phyloP scores from a whole-genome alignment of 2,113 vertebrate species.

The Gobius niger region DNA sequence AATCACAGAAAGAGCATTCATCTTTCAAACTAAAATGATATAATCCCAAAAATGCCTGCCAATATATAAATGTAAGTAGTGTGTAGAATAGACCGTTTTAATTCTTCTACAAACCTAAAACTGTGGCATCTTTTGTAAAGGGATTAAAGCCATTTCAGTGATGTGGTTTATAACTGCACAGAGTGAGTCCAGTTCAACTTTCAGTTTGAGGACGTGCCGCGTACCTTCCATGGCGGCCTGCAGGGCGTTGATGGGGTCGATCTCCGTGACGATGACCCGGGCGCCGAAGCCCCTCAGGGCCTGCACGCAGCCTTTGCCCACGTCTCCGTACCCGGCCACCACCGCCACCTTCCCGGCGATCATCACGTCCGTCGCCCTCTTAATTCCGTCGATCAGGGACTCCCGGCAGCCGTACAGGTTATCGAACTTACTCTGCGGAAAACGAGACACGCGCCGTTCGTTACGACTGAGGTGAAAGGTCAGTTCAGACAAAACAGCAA shows the following conservation, averaged over 20 bases:
- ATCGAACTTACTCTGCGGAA: slow-evolving; percentile 92
- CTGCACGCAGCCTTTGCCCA: slow-evolving; percentile 96
- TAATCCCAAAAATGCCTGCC: no score
- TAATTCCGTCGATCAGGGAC: slow-evolving; percentile 97
- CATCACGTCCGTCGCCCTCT: slow-evolving; percentile 97
- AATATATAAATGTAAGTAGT: no score
- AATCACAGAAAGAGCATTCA: no score
- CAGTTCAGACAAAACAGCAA: no score
- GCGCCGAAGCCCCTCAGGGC: slow-evolving; percentile 91
- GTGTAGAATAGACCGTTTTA: no score
- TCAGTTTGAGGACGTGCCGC: neutral
- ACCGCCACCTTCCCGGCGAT: slow-evolving; percentile 96
- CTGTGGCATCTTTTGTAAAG: no score
- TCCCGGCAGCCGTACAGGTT: slow-evolving; percentile 98
- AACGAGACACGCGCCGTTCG: neutral
- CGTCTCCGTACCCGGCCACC: slow-evolving; percentile 94
- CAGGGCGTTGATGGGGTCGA: slow-evolving; percentile 95
- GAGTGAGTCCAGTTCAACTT: no score
- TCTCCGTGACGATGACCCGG: slow-evolving; percentile 93
- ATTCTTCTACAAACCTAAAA: no score
- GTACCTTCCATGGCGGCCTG: slow-evolving; percentile 97
- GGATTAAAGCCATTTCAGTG: no score
- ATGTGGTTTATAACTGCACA: no score
- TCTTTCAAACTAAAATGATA: no score
- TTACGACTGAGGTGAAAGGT: no score